Conservation (phyloP, 2,797 vertebrate genomes). For the Pseudocheirus occidentalis region DNA sequence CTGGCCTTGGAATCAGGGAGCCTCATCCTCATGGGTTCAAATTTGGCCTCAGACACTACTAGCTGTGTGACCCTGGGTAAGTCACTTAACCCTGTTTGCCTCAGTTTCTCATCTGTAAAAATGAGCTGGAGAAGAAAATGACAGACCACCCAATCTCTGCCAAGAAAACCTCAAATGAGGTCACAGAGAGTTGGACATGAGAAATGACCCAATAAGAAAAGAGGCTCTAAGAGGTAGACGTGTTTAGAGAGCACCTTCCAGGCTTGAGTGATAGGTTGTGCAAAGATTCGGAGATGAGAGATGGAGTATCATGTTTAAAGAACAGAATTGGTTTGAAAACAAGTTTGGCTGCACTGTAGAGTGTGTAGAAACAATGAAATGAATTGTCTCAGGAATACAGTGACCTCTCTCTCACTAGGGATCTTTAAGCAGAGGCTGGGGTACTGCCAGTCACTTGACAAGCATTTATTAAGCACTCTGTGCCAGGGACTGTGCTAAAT, state of each 20-base stretch:
- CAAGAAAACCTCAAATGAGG: background rate
- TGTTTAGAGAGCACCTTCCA: background rate
- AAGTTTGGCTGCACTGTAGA: background rate
- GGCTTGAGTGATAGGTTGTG: background rate
- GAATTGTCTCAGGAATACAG: background rate
- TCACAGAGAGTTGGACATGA: background rate
- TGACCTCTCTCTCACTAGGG: background rate
- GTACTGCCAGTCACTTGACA: background rate
- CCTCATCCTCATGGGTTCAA: background rate
- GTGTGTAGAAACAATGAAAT: background rate
- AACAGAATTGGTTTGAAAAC: background rate
- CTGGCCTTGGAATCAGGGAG: background rate
- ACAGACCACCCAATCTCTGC: background rate
- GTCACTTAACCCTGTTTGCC: background rate
- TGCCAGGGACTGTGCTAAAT: background rate
- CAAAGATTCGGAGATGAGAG: background rate
- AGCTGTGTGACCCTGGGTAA: background rate
- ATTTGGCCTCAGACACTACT: background rate
- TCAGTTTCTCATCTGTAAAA: background rate
- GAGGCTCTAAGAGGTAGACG: background rate
- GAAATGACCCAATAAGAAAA: background rate
- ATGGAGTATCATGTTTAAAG: background rate
- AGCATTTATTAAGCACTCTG: background rate
- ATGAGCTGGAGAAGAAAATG: background rate
- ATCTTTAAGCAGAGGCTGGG: background rate